A percentile compares a stretch with the other conserved stretches of the same genome.
Conservation (phyloP, 1,140 invertebrate species). For the Calephelis nemesis region DNA sequence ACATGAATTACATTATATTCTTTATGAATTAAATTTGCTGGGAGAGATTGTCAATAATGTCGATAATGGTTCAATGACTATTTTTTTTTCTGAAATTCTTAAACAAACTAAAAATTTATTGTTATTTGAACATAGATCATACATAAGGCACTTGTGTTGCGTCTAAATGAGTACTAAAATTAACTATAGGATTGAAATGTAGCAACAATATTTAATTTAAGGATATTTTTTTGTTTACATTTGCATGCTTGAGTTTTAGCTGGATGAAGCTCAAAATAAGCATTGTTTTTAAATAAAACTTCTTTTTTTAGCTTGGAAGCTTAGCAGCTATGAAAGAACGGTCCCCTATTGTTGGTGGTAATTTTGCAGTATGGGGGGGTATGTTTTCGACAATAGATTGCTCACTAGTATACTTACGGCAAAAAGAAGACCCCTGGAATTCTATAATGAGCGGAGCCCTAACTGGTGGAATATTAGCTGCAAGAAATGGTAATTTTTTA, state of each 20-base stretch:
- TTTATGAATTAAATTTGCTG: too few species aligned
- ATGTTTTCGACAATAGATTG: constrained; percentile 99
- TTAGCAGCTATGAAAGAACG: constrained; percentile 91
- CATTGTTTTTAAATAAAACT: constrained; percentile 79
- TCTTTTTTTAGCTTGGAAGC: constrained; percentile 83
- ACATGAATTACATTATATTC: too few species aligned
- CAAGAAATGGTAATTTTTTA: constrained; percentile 88
- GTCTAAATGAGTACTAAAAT: too few species aligned
- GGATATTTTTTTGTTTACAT: constrained; percentile 51
- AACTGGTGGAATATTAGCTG: constrained; percentile 96
- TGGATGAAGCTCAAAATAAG: constrained; percentile 79
- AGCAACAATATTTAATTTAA: too few species aligned
- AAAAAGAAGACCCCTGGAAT: constrained; percentile 99
- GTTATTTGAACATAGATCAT: too few species aligned
- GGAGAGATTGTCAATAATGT: too few species aligned
- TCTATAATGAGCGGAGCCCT: constrained; percentile 97
- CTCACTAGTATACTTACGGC: constrained; percentile 93
- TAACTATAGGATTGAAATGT: too few species aligned
- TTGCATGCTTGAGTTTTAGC: constrained; percentile 31
- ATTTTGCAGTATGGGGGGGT: constrained; percentile 96
- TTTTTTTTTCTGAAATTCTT: too few species aligned
- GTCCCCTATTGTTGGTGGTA: constrained; percentile 95
- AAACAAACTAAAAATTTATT: too few species aligned
- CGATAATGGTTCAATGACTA: too few species aligned
- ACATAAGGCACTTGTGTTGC: too few species aligned